Evolutionary conservation across 2,888 invertebrate genomes (phyloP), one percentile per base, ranked within the genome.

Genomic region (Temnothorax rugatulus): DNA sequence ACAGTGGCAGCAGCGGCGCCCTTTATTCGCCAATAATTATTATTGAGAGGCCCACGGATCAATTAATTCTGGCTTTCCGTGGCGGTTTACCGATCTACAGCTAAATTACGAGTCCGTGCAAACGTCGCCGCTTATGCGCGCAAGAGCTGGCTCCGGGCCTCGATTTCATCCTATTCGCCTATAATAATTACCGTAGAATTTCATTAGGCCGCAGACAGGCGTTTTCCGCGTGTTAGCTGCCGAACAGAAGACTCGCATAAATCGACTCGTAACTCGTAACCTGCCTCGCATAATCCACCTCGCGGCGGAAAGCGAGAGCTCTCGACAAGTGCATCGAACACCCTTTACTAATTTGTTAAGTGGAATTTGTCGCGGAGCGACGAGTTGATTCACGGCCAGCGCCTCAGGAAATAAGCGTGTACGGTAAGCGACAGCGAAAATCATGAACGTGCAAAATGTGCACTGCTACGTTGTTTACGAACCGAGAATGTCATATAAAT

Each of bases 101-200:
- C 74, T 68, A 73, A 86, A 75, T 83, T 76, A 79, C n/a, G 79
- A 82, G 59, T 82, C 25, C 75, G 75, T 47, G 57, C 63, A 73
- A 81, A 85, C 29, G 69, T 64, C 57, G 52, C 18, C 79, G 83
- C 57, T 84, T 68, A 82, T 69, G 71, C 71, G 73, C 61, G 73
- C 34, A 25, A 13, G 59, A 34, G 18, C 29, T 61, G 21, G n/a
- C 64, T 21, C 61, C 7, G 21, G n/a, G 66, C 59, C 44, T 44
- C 73, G 57, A 77, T 84, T 76, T 63, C 25, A 82, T 38, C 71
- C 66, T 76, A 83, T 83, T 83, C 81, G 82, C 34, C 82, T 68
- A 73, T 68, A 73, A 73, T 83, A 76, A 82, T 73, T 83, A 73
- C 75, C 83, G 82, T 84, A 85, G 84, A 87, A 90, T 87, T 88